Evolutionary conservation across 2,797 vertebrate species (phyloP).

Genomic region (Cryptoprocta ferox): DNA sequence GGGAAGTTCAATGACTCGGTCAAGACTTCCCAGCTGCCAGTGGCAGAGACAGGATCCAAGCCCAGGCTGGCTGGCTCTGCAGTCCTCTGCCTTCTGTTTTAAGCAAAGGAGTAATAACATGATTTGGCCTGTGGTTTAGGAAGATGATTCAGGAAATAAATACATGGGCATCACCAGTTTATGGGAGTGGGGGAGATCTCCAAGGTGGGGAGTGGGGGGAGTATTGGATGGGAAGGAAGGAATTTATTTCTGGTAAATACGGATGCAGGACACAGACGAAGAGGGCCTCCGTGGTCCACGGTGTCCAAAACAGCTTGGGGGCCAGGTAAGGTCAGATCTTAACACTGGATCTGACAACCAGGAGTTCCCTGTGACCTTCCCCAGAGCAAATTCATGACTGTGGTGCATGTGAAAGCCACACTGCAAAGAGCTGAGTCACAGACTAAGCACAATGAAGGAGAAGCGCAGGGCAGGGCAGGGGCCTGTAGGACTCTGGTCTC

Average conservation of each 20-base stretch:
- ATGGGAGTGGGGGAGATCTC: neutral
- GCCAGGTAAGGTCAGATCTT: rapidly evolving
- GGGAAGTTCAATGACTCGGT: neutral
- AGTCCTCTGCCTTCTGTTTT: neutral
- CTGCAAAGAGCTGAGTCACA: neutral
- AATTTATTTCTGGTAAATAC: neutral
- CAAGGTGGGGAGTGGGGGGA: neutral
- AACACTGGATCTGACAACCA: neutral
- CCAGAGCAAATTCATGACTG: neutral
- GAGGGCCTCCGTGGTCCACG: neutral
- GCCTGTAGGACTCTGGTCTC: neutral
- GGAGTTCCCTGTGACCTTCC: neutral
- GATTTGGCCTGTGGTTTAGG: neutral
- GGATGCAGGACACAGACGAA: neutral
- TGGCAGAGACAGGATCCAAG: neutral
- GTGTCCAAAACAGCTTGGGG: neutral
- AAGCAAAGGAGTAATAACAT: neutral
- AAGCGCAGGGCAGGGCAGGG: neutral
- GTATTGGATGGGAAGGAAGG: neutral
- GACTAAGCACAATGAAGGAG: neutral
- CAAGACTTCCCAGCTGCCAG: neutral
- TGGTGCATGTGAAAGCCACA: neutral
- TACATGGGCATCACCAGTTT: neutral
- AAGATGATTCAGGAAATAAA: neutral
- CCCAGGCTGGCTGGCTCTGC: neutral